These are phyloP conservation scores for Siphamia tubifer DNA, from an alignment of 2,113 vertebrate species.

Conservation along the genomic window DNA sequence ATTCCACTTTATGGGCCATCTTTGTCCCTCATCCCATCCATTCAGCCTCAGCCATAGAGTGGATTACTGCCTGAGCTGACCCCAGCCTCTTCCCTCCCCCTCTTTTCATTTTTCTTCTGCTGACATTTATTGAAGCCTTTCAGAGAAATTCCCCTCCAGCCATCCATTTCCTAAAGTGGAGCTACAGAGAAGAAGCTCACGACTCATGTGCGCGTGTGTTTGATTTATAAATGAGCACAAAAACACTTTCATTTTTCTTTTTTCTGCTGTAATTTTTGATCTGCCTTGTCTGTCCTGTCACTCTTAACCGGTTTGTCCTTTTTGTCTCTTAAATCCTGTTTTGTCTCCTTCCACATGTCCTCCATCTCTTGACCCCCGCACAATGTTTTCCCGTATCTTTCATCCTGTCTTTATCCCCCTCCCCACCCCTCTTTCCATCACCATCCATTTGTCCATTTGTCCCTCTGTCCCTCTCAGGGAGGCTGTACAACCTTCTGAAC, in stretches of 20 bases:
- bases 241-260: slow-evolving; percentile 15
- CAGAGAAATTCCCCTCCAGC: slow-evolving; percentile 74
- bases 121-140: slow-evolving; percentile 81
- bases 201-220: slow-evolving; percentile 14
- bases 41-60: slow-evolving; percentile 58
- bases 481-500: slow-evolving; percentile 85
- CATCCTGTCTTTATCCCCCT: background rate
- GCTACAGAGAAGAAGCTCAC: slow-evolving; percentile 47
- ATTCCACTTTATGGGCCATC: slow-evolving; percentile 54
- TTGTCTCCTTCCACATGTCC: background rate
- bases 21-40: slow-evolving; percentile 44
- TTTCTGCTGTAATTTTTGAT: slow-evolving; percentile 1
- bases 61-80: slow-evolving; percentile 67
- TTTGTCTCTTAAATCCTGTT: slow-evolving; percentile 18
- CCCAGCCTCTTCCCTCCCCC: slow-evolving; percentile 43
- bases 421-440: background rate
- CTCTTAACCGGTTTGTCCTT: slow-evolving; percentile 1
- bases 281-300: slow-evolving; percentile 8
- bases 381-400: background rate
- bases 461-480: slow-evolving; percentile 76
- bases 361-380: background rate
- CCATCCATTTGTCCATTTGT: background rate
- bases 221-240: slow-evolving; percentile 59
- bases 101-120: slow-evolving; percentile 64
- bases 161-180: slow-evolving; percentile 79